Conservation (phyloP, 1,140 invertebrate species). For the Drosophila kurseongensis region DNA sequence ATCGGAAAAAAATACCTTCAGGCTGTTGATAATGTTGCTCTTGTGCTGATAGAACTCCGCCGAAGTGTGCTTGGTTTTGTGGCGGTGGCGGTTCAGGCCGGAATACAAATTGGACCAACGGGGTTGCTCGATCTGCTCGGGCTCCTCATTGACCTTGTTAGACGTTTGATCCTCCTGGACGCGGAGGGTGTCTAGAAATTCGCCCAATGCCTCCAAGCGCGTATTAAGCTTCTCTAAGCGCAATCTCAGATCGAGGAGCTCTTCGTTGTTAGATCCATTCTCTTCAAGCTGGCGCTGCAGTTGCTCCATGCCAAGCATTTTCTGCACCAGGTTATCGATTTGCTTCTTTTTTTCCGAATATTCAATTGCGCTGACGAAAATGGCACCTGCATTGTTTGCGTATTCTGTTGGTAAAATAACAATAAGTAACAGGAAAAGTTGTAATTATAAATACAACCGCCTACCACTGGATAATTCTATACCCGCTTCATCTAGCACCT, state of each 20-base stretch:
- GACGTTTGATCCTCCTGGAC: not conserved
- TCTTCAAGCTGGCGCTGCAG: slow-evolving; percentile 2
- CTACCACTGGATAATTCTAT: slow-evolving; percentile 9
- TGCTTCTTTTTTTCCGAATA: slow-evolving; percentile 28
- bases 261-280: not conserved
- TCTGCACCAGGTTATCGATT: slow-evolving; percentile 27
- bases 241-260: not conserved
- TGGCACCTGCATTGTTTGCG: slow-evolving; percentile 24
- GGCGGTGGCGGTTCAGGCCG: slow-evolving; percentile 37
- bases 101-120: slow-evolving; percentile 38
- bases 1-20: slow-evolving; percentile 24
- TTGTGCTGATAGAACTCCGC: slow-evolving; percentile 53
- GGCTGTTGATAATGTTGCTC: slow-evolving; percentile 42
- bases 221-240: slow-evolving; percentile 9
- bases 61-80: slow-evolving; percentile 1
- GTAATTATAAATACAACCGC: not conserved
- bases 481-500: too few species aligned
- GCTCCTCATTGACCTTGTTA: not conserved
- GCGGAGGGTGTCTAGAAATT: slow-evolving; percentile 35
- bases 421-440: too few species aligned
- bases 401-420: slow-evolving; percentile 14
- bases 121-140: slow-evolving; percentile 11
- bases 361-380: slow-evolving; percentile 20
- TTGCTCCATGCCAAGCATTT: slow-evolving; percentile 21
- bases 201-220: slow-evolving; percentile 3